Percentiles rank a stretch among this genome's conserved stretches.
phyloP scores from a whole-genome alignment of 2,113 vertebrate species.

The Pardalotus punctatus region DNA sequence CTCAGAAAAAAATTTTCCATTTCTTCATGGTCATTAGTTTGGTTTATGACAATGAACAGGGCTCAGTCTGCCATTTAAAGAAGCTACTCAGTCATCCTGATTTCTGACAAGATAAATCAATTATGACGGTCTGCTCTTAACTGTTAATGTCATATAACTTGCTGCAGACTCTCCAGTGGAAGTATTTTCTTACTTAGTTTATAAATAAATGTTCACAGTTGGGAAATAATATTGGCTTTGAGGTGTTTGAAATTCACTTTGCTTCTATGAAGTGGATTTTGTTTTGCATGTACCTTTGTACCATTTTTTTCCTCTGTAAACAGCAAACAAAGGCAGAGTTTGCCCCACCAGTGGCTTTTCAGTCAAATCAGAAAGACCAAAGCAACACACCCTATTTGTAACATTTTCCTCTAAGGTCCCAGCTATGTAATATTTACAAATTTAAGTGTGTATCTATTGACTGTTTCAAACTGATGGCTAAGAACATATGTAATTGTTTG shows the following conservation, averaged over 20 bases:
- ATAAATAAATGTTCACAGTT: conserved; percentile 3
- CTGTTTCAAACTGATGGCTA: not conserved
- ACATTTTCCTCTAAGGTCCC: not conserved
- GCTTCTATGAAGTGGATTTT: not conserved
- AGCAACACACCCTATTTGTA: not conserved
- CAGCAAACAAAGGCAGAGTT: not conserved
- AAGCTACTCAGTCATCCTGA: not conserved
- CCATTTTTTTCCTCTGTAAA: not conserved
- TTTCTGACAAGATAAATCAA: conserved; percentile 10
- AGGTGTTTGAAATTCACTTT: not conserved
- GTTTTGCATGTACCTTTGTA: not conserved
- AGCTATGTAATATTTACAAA: not conserved
- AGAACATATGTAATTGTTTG: not conserved
- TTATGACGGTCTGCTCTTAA: conserved; percentile 1
- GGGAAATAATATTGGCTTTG: not conserved
- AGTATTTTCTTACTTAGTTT: not conserved
- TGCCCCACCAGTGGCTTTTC: not conserved
- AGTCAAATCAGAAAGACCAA: not conserved
- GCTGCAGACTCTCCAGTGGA: not conserved
- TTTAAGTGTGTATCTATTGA: not conserved
- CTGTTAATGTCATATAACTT: conserved; percentile 32
- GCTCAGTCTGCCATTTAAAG: not conserved
- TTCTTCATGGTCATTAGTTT: not conserved
- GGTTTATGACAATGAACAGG: not conserved
- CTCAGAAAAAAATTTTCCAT: not conserved